These are phyloP conservation scores for Phyllotreta striolata DNA, from an alignment of 2,888 invertebrate species.

Conservation along the genomic window DNA sequence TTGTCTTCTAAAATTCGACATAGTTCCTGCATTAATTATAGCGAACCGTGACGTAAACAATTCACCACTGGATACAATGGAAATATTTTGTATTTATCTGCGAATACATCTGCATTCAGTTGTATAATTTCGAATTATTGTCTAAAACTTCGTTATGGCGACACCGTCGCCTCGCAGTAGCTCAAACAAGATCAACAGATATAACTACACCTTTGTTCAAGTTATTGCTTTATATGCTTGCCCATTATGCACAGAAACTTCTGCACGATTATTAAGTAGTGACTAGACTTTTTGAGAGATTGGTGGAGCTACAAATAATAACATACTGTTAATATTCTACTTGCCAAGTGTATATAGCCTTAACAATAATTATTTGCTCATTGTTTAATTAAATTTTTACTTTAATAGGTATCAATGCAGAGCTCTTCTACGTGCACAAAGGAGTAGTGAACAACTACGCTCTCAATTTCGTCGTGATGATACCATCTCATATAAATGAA, in stretches of 20 bases:
- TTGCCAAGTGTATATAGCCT: neutral
- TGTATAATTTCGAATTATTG: slow-evolving; percentile 19
- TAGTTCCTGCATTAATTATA: neutral
- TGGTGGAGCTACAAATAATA: neutral
- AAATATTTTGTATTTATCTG: slow-evolving; percentile 22
- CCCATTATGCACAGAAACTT: slow-evolving; percentile 1
- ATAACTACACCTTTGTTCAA: neutral
- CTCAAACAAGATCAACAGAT: slow-evolving; percentile 7
- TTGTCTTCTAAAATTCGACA: slow-evolving; percentile 3
- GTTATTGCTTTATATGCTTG: slow-evolving; percentile 4
- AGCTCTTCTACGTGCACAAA: slow-evolving; percentile 89
- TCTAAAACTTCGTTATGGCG: slow-evolving; percentile 14
- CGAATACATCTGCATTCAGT: slow-evolving; percentile 17
- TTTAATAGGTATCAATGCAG: slow-evolving; percentile 81
- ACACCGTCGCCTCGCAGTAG: slow-evolving; percentile 7
- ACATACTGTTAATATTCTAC: neutral
- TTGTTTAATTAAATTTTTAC: slow-evolving; percentile 21
- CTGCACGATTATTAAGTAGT: neutral
- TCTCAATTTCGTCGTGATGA: slow-evolving; percentile 86
- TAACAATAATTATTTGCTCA: too few relatives aligned
- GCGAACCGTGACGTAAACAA: slow-evolving; percentile 5
- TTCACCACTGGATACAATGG: slow-evolving; percentile 13
- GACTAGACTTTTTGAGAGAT: too few relatives aligned
- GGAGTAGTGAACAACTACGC: slow-evolving; percentile 93
- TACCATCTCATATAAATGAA: slow-evolving; percentile 84